Evolutionary conservation across 2,888 invertebrate genomes (phyloP).

Genomic region (Lithodes maja): DNA sequence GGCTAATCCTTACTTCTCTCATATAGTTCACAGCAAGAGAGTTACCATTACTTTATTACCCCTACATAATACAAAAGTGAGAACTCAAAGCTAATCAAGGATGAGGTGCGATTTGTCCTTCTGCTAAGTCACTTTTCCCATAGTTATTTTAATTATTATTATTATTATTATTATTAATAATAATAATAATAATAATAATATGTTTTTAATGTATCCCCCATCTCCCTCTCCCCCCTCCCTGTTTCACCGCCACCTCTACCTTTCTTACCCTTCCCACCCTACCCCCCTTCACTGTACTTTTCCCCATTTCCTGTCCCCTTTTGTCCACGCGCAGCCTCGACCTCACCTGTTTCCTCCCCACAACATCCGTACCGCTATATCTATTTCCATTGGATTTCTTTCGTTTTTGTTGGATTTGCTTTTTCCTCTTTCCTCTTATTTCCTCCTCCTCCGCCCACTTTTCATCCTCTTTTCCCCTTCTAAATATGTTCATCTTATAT

Average conservation of each 20-base stretch:
- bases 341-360: not conserved
- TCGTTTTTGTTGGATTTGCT: not conserved
- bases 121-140: too few species aligned
- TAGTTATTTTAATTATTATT: too few species aligned
- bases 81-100: too few species aligned
- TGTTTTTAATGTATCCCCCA: too few species aligned
- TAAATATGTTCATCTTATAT: not conserved
- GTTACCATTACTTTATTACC: too few species aligned
- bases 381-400: not conserved
- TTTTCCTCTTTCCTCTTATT: not conserved
- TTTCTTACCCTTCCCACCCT: not conserved
- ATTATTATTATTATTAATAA: too few species aligned
- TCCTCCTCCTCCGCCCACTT: not conserved
- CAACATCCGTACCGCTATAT: not conserved
- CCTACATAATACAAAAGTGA: too few species aligned
- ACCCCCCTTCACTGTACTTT: not conserved
- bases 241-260: not conserved
- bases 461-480: not conserved
- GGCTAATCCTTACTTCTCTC: too few species aligned
- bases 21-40: too few species aligned
- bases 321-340: not conserved
- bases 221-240: not conserved
- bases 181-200: too few species aligned
- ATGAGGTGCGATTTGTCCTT: too few species aligned
- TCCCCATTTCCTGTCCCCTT: not conserved